Percentiles rank a stretch among this genome's conserved stretches.
phyloP scores from a whole-genome alignment of 2,888 invertebrate genomes.

The Meganola albula region DNA sequence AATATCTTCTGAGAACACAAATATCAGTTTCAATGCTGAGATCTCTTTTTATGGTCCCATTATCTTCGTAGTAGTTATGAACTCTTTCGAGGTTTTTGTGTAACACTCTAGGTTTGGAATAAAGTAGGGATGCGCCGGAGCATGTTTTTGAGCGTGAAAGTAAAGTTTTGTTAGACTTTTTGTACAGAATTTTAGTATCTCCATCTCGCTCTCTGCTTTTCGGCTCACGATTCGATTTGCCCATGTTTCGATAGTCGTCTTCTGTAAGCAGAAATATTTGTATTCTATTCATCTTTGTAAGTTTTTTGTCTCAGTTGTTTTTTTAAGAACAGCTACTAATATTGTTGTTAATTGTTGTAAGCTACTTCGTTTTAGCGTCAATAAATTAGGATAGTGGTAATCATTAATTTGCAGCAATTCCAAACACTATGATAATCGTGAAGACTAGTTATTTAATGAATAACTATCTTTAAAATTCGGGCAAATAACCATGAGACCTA shows the following conservation, averaged over 20 bases:
- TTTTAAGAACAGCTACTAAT: no score
- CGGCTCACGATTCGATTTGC: conserved; percentile 26
- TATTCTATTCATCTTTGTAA: conserved; percentile 50
- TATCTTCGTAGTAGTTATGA: conserved; percentile 31
- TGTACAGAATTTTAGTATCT: conserved; percentile 43
- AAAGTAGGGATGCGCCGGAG: conserved; percentile 40
- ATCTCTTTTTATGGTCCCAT: conserved; percentile 47
- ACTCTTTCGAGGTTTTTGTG: conserved; percentile 39
- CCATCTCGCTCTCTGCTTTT: conserved; percentile 26
- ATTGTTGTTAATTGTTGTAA: no score
- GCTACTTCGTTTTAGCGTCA: no score
- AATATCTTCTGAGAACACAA: conserved; percentile 51
- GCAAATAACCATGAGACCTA: no score
- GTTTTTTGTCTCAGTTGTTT: no score
- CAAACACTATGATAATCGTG: no score
- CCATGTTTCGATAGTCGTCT: conserved; percentile 38
- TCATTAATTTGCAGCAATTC: no score
- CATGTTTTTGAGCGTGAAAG: conserved; percentile 43
- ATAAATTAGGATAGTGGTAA: no score
- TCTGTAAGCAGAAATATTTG: conserved; percentile 65
- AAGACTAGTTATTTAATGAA: no score
- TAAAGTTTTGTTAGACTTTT: conserved; percentile 45
- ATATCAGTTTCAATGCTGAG: conserved; percentile 59
- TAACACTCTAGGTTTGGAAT: conserved; percentile 34
- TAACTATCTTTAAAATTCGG: no score